Base-by-base conservation (phyloP, 2,113 vertebrate genomes). In the Donacobius atricapilla region DNA sequence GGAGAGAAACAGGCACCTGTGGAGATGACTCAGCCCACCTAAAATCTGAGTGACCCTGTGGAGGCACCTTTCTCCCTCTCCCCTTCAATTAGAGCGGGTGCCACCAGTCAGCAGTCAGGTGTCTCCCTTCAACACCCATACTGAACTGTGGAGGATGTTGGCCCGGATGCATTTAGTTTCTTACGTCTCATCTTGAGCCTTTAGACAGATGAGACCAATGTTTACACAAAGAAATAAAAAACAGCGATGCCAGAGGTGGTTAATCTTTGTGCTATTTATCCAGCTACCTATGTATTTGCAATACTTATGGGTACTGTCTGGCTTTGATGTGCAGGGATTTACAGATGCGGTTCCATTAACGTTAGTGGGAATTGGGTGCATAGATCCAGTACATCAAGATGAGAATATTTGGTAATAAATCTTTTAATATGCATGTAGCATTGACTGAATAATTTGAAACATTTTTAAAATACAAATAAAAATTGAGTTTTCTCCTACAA, bases 401-500 rank as follows among this genome's bases (percentile, higher is more conserved):
- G 78, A 95, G 81, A 94, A 91, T 86, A 95, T 96, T 68, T 96
- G 88, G 83, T 95, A 93, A 94, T 91, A 83, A 95, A 82, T 94
- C 90, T 96, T 94, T 97, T 93, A 96, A 95, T 97, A 96, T 96
- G 90, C 95, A 93, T 89, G 61, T 89, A 84, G 25, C 91, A 96
- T 97, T 96, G 93, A 97, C 95, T 88, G 79, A 91, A 89, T 97
- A 96, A 97, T 94, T 97, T 91, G 91, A 97, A 95, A 92, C 90
- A 95, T 96, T 96, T 97, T 96, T 79, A 97, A 97, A 97, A 97
- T 97, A 91, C 90, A 97, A 98, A 97, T 96, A 97, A 95, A 97
- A 97, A 97, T 96, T 93, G 90, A 97, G 85, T 96, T 98, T 97
- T 91, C 42, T 93, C 85, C 95, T 97, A 93, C 50, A 96, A 82